Evolutionary conservation across 2,888 invertebrate genomes (phyloP).

Genomic region (Ephialtes manifestator): DNA sequence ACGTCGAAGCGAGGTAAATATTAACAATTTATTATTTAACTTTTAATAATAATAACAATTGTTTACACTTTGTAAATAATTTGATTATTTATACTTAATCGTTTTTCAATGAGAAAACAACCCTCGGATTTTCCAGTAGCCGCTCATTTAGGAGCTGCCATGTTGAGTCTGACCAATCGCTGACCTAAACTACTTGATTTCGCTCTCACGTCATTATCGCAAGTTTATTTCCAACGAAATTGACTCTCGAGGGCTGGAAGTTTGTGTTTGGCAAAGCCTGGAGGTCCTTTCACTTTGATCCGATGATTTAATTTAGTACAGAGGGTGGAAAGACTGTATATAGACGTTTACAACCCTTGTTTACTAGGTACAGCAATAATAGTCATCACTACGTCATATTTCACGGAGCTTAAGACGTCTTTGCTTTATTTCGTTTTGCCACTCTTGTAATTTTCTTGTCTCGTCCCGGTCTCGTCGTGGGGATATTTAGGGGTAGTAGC

Average conservation of each 20-base stretch:
- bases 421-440: conserved; percentile 28
- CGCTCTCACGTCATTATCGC: background rate
- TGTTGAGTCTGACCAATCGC: conserved; percentile 49
- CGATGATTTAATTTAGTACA: background rate
- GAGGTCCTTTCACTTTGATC: background rate
- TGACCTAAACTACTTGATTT: conserved; percentile 45
- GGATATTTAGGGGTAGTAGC: conserved; percentile 41
- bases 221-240: background rate
- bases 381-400: background rate
- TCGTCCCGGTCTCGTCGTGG: conserved; percentile 39
- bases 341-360: background rate
- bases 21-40: background rate
- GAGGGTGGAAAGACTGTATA: background rate
- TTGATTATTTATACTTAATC: too few relatives aligned
- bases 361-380: background rate
- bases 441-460: conserved; percentile 33
- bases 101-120: too few relatives aligned
- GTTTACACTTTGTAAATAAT: too few relatives aligned
- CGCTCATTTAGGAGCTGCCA: conserved; percentile 19
- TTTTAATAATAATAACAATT: too few relatives aligned
- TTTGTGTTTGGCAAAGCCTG: background rate
- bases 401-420: conserved; percentile 22
- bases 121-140: background rate
- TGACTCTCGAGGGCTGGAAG: background rate
- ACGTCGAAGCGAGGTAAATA: conserved; percentile 84